Base-by-base conservation (phyloP, 2,888 invertebrate species). In the Tuta absoluta region DNA sequence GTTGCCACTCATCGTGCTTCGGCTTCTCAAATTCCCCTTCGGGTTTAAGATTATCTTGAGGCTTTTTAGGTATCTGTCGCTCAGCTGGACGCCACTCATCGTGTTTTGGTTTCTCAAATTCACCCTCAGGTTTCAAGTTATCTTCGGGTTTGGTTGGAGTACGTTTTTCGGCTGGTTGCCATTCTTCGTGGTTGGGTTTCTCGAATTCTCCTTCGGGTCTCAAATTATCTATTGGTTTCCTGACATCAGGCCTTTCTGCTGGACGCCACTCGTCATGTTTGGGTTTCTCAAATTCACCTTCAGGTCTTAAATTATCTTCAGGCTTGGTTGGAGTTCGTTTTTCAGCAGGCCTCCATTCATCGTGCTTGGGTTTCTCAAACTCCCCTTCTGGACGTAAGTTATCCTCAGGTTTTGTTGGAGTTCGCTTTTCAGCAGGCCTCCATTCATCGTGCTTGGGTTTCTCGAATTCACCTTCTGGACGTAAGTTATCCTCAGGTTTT, bases 1-100 rank as follows among this genome's bases (percentile, higher is more conserved):
- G 85, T 2, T 74, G 71, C 79, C 87, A 88, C 64, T 81, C 73
- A 0, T 84, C 82, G n/a, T 81, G 80, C 61, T 82, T 82, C 0
- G 91, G 93, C 7, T 75, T 70, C 65, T 89, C 89, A 70, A 93
- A 93, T 0, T 94, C 93, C 0, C 95, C 95, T 77, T 95, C 94
- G 0, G 93, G 93, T 57, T 79, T 83, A 0, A 95, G 74, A 74
- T 95, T 94, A 72, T 94, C 94, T 5, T 82, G 14, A n/a, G 90
- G 85, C 58, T 79, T 79, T 66, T 71, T 75, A 68, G 73, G 75
- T 0, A 59, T 66, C 33, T 62, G 80, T 12, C 78, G 73, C 71
- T 89, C 84, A 2, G 89, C 87, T 1, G 89, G 88, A 2, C 76
- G 74, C 79, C 83, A 86, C 49, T 83, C 70, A 3, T 86, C 87